Conservation (phyloP, 2,797 vertebrate genomes). For the Bufotes viridis region DNA sequence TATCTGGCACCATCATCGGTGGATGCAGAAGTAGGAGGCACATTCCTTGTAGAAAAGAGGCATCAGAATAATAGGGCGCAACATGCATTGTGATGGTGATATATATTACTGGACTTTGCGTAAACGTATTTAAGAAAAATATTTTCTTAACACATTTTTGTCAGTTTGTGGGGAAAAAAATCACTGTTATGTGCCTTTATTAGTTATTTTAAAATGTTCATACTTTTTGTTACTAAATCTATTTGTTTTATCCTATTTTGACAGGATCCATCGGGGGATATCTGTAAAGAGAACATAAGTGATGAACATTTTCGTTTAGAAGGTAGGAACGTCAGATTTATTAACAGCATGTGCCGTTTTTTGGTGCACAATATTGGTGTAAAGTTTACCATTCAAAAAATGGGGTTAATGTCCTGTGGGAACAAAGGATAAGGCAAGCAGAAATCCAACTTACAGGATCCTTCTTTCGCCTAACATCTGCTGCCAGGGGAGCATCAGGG, state of each 20-base stretch:
- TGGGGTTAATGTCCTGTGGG: too few relatives aligned
- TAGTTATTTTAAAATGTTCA: neutral
- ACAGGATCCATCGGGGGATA: constrained; percentile 86
- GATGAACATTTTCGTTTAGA: constrained; percentile 93
- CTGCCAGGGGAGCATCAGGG: too few relatives aligned
- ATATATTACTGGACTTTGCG: too few relatives aligned
- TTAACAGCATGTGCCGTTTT: neutral
- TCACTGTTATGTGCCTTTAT: too few relatives aligned
- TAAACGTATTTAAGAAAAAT: too few relatives aligned
- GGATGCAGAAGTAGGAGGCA: neutral
- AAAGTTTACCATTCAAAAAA: too few relatives aligned
- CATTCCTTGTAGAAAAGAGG: neutral
- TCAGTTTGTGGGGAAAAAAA: too few relatives aligned
- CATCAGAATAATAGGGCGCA: neutral
- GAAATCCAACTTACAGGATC: too few relatives aligned
- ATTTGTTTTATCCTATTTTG: constrained; percentile 31
- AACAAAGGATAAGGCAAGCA: too few relatives aligned
- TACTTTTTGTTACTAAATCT: neutral
- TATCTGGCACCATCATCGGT: neutral
- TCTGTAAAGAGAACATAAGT: constrained; percentile 82
- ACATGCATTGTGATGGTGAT: neutral
- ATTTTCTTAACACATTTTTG: too few relatives aligned
- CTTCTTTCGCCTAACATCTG: too few relatives aligned
- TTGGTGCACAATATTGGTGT: too few relatives aligned
- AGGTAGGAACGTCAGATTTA: constrained; percentile 77